A percentile compares a stretch with the other conserved stretches of the same genome.
phyloP scores from a whole-genome alignment of 53 echinoderm and acorn worm genomes.

The Holothuria leucospilota region DNA sequence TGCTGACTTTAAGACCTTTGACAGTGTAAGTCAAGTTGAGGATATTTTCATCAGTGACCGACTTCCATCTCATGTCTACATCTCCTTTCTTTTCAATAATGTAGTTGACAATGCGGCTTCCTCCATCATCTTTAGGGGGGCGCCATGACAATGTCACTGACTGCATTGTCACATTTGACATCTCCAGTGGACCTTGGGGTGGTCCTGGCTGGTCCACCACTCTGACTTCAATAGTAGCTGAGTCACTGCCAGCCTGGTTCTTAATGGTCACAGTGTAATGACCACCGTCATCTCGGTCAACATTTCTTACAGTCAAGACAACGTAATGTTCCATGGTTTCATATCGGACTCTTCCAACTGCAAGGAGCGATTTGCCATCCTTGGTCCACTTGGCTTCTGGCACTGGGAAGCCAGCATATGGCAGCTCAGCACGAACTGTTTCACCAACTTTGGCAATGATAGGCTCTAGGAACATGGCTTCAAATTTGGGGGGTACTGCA shows the following conservation, averaged over 20 bases:
- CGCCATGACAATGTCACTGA: conserved; percentile 93
- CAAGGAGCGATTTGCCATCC: conserved; percentile 74
- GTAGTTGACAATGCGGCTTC: conserved; percentile 91
- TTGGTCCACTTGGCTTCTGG: conserved; percentile 84
- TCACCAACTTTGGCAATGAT: conserved; percentile 94
- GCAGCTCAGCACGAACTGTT: conserved; percentile 76
- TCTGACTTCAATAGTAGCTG: conserved; percentile 74
- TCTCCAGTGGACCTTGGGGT: conserved; percentile 90
- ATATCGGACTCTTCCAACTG: conserved; percentile 67
- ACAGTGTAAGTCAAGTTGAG: conserved; percentile 82
- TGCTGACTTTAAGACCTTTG: conserved; percentile 89
- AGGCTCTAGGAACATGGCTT: conserved; percentile 74
- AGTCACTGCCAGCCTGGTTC: conserved; percentile 88
- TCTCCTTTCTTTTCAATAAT: conserved; percentile 95
- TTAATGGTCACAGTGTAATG: conserved; percentile 76
- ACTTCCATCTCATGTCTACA: conserved; percentile 83
- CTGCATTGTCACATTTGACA: conserved; percentile 84
- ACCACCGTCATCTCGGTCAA: conserved; percentile 78
- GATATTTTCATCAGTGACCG: conserved; percentile 87
- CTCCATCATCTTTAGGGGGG: conserved; percentile 94
- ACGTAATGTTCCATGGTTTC: conserved; percentile 81
- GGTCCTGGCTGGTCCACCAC: conserved; percentile 85
- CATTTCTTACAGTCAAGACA: conserved; percentile 73
- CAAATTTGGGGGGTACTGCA: conserved; percentile 87
- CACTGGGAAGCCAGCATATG: conserved; percentile 85